Conservation (phyloP, 2,113 vertebrate genomes). For the Eurypyga helias region DNA sequence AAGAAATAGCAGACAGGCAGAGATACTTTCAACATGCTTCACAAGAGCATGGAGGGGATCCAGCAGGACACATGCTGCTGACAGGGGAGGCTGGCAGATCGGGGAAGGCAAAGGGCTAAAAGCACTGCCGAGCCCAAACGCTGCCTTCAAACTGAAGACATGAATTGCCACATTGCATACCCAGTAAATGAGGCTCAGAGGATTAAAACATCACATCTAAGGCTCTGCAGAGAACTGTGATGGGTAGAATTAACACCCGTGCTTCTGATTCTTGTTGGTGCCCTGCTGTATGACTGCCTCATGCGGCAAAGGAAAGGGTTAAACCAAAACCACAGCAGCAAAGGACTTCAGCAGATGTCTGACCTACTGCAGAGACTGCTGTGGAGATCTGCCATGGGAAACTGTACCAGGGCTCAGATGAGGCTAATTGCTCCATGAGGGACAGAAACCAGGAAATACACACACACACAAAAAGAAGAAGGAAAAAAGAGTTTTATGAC, state of each 20-base stretch:
- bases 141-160: background rate
- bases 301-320: background rate
- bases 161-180: background rate
- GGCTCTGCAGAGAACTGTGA: background rate
- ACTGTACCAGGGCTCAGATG: background rate
- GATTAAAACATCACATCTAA: background rate
- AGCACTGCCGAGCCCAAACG: background rate
- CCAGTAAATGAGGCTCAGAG: background rate
- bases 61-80: background rate
- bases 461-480: background rate
- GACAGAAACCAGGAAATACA: constrained; percentile 1
- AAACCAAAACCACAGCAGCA: background rate
- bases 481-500: background rate
- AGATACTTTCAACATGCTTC: background rate
- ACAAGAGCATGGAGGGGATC: background rate
- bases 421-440: constrained; percentile 8
- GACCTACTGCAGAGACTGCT: constrained; percentile 23
- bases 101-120: background rate
- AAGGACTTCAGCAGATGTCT: constrained; percentile 10
- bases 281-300: background rate
- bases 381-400: constrained; percentile 21
- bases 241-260: background rate
- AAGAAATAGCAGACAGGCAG: background rate
- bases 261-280: background rate
- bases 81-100: background rate